phyloP scores from a whole-genome alignment of 2,113 vertebrate genomes.

The Tursiops truncatus region DNA sequence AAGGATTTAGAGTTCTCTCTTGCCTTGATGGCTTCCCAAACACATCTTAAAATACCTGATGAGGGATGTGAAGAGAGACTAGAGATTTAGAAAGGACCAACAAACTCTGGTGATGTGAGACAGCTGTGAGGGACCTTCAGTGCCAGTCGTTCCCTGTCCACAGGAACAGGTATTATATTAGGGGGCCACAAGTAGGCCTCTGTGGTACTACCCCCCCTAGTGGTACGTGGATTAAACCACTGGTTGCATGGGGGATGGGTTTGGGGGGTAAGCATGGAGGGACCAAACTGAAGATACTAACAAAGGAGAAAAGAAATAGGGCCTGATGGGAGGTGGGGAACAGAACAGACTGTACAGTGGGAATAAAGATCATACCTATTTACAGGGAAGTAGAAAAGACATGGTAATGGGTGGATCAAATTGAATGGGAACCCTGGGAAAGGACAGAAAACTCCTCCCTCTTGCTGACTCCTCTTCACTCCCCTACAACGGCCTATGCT shows the following conservation, averaged over 20 bases:
- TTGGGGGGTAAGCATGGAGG: neutral
- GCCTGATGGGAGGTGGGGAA: neutral
- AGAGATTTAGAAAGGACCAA: no score
- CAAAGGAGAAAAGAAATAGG: conserved; percentile 34
- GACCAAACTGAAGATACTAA: conserved; percentile 44
- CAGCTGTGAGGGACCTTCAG: conserved; percentile 41
- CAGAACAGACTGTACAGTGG: conserved; percentile 22
- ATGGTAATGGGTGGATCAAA: conserved; percentile 45
- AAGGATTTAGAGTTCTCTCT: neutral
- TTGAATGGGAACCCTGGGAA: conserved; percentile 57
- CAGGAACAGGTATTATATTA: conserved; percentile 21
- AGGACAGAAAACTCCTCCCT: conserved; percentile 17
- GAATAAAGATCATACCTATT: conserved; percentile 63
- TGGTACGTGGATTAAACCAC: conserved; percentile 44
- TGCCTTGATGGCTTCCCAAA: no score
- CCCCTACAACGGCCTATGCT: neutral
- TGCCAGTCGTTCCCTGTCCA: conserved; percentile 42
- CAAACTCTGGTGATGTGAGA: neutral
- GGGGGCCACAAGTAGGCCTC: neutral
- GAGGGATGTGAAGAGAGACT: no score
- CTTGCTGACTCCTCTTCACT: neutral
- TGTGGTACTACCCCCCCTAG: conserved; percentile 53
- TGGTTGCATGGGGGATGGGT: neutral
- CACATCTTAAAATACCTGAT: no score
- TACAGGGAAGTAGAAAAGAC: conserved; percentile 73